Conservation (phyloP, 2,113 vertebrate genomes). For the Leucosticte australis region DNA sequence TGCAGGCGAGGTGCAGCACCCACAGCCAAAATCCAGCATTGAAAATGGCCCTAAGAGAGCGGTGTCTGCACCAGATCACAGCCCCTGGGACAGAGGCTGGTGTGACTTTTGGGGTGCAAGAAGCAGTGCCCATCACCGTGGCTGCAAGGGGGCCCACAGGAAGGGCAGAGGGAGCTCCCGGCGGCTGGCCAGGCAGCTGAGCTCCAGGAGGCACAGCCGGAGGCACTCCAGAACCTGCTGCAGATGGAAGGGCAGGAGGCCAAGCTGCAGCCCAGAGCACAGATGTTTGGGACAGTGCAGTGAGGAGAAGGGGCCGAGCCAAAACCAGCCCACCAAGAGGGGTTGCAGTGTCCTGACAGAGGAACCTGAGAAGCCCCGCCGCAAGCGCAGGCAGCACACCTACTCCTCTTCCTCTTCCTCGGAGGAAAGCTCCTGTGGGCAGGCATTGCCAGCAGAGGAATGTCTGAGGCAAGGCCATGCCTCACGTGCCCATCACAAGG, state of each 20-base stretch:
- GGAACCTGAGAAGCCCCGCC: slow-evolving; percentile 52
- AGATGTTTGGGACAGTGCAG: slow-evolving; percentile 20
- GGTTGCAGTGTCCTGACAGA: slow-evolving; percentile 53
- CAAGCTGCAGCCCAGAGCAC: slow-evolving; percentile 33
- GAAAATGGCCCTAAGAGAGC: neutral
- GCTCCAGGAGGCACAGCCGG: slow-evolving; percentile 41
- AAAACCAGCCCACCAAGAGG: slow-evolving; percentile 73
- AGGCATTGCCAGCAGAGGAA: slow-evolving; percentile 13
- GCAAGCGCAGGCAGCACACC: slow-evolving; percentile 67
- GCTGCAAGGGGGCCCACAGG: neutral
- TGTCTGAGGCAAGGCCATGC: neutral
- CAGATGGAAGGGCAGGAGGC: slow-evolving; percentile 34
- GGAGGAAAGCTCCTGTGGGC: slow-evolving; percentile 52
- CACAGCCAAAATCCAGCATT: neutral
- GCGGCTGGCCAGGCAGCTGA: slow-evolving; percentile 24
- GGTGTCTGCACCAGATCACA: neutral
- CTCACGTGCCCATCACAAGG: slow-evolving; percentile 9
- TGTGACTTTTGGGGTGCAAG: slow-evolving; percentile 1
- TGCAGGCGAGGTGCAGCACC: neutral
- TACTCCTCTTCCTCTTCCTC: slow-evolving; percentile 61
- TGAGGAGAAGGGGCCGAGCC: neutral
- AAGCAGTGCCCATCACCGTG: neutral
- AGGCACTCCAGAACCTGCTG: slow-evolving; percentile 50
- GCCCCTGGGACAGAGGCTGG: slow-evolving; percentile 13
- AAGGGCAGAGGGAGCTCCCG: slow-evolving; percentile 16